Conservation (phyloP, 2,797 vertebrate species). For the Spinus olivaceus region DNA sequence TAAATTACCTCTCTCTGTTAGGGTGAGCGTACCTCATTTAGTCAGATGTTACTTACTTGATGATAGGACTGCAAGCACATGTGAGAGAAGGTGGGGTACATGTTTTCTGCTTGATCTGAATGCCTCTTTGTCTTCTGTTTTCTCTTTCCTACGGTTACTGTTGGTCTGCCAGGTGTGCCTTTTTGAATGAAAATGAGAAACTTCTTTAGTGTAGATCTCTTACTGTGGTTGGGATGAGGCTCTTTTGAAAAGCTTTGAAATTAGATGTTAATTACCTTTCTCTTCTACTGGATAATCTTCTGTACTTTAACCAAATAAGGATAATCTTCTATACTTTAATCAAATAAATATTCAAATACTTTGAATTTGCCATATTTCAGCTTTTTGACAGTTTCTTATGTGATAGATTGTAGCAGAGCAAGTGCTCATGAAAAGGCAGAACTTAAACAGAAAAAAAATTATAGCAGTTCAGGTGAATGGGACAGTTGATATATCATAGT, state of each 20-base stretch:
- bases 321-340: constrained; percentile 61
- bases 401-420: constrained; percentile 15
- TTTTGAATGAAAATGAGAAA: constrained; percentile 68
- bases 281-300: constrained; percentile 59
- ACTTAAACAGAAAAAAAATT: background rate
- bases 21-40: constrained; percentile 22
- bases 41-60: constrained; percentile 22
- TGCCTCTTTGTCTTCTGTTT: constrained; percentile 35
- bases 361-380: constrained; percentile 34
- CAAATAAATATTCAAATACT: constrained; percentile 68
- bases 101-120: constrained; percentile 39
- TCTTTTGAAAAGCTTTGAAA: constrained; percentile 48
- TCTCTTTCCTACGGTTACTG: background rate
- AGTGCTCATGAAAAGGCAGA: constrained; percentile 17
- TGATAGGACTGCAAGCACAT: background rate
- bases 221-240: constrained; percentile 41
- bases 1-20: constrained; percentile 25
- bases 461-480: background rate
- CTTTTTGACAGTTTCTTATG: constrained; percentile 30
- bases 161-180: constrained; percentile 68
- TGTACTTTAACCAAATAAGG: constrained; percentile 50
- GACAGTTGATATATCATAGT: background rate
- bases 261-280: constrained; percentile 66
- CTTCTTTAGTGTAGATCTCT: constrained; percentile 51
- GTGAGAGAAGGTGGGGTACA: background rate